phyloP scores from a whole-genome alignment of 1,140 invertebrate genomes.

The Tigriopus japonicus region DNA sequence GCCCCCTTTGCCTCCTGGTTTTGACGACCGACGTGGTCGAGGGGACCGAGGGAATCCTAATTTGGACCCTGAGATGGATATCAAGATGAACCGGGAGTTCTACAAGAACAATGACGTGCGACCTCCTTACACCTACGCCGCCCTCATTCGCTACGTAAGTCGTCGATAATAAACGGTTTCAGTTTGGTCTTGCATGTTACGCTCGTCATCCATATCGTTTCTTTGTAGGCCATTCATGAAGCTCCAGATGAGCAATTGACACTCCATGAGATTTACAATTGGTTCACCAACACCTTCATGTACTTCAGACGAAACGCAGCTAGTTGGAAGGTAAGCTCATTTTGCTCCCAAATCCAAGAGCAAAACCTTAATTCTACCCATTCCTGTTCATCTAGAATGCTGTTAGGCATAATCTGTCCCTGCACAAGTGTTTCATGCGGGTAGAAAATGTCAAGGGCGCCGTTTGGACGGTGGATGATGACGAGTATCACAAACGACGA shows the following conservation, averaged over 20 bases:
- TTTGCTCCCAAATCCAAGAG: neutral
- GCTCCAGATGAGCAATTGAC: constrained; percentile 96
- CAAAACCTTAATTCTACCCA: neutral
- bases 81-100: constrained; percentile 92
- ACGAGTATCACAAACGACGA: constrained; percentile 96
- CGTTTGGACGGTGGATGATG: constrained; percentile 98
- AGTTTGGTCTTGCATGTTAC: neutral
- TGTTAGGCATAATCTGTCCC: constrained; percentile 98
- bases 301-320: constrained; percentile 97
- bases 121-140: constrained; percentile 97
- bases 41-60: constrained; percentile 12
- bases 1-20: neutral
- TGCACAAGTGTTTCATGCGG: constrained; percentile 99
- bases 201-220: neutral
- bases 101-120: constrained; percentile 94
- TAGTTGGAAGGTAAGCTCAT: constrained; percentile 92
- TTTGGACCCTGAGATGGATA: constrained; percentile 36
- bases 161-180: too few species aligned
- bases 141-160: constrained; percentile 84
- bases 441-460: constrained; percentile 99
- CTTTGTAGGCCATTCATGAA: constrained; percentile 81
- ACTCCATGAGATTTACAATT: constrained; percentile 98
- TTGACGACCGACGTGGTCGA: constrained; percentile 2
- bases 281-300: constrained; percentile 99
- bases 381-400: constrained; percentile 54